These are phyloP conservation scores for Urocolius indicus DNA, from an alignment of 2,113 vertebrate species.

Conservation along the genomic window DNA sequence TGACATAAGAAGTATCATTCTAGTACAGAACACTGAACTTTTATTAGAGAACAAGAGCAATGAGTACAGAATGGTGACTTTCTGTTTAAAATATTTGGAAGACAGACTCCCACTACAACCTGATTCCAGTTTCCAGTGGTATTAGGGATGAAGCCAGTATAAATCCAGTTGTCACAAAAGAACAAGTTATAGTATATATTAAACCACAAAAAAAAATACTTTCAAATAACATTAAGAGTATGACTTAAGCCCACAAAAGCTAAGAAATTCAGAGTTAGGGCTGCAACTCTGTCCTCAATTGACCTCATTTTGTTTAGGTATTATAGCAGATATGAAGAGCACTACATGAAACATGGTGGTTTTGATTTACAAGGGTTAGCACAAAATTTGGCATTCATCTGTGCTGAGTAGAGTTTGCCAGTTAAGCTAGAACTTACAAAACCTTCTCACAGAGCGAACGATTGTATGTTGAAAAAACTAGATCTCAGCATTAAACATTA, in stretches of 20 bases:
- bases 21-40: slow-evolving; percentile 6
- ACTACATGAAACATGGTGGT: background rate
- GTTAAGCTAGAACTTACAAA: background rate
- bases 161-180: slow-evolving; percentile 84
- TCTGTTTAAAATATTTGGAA: slow-evolving; percentile 76
- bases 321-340: slow-evolving; percentile 28
- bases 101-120: slow-evolving; percentile 50
- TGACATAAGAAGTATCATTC: slow-evolving; percentile 8
- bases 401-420: background rate
- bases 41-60: slow-evolving; percentile 14
- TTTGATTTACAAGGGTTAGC: background rate
- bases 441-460: background rate
- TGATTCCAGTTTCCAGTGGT: slow-evolving; percentile 84
- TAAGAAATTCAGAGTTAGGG: slow-evolving; percentile 69
- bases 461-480: background rate
- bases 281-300: slow-evolving; percentile 77
- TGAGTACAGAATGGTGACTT: slow-evolving; percentile 46
- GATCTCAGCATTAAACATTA: background rate
- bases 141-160: slow-evolving; percentile 80
- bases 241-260: slow-evolving; percentile 80
- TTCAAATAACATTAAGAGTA: slow-evolving; percentile 79
- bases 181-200: slow-evolving; percentile 84
- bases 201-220: slow-evolving; percentile 80
- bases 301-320: slow-evolving; percentile 74
- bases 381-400: background rate